Base-by-base conservation (phyloP, 2,113 vertebrate genomes). In the Leptobrachium leishanense region DNA sequence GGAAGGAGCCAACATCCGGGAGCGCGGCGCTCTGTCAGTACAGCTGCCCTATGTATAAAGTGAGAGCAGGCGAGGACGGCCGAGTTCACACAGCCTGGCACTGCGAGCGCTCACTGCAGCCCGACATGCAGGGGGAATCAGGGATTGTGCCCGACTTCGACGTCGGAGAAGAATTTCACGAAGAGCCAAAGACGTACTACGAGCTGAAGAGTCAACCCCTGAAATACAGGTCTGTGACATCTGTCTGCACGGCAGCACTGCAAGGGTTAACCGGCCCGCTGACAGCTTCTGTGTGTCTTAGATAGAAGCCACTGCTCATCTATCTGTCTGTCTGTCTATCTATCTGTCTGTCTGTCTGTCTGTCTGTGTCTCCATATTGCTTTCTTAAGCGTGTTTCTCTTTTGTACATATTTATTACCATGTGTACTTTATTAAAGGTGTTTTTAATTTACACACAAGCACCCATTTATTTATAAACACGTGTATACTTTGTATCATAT, bases 61-160 rank as follows among this genome's bases (percentile, higher is more conserved):
- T 85, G 82, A 39, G 75, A 31, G 69, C 65, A 46, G 84, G 77
- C 12, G 77, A 70, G 77, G 72, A 82, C 81, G 55, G 72, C 82
- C 55, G 10, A 68, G 80, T 75, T 73, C 81, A 63, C 68, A 84
- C 82, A 82, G 82, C 43, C 69, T 65, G 76, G 76, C 76, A 55
- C 76, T 66, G 68, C 55, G 6, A 15, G 13, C 10, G 9, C 40
- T 68, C 20, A 46, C 71, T 50, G 78, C 72, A 55, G 65, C 12
- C 20, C 20, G 8, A 89, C 75, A 98, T 98, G 96, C 96, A 98
- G 91, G 90, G 95, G 40, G 96, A 98, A 84, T 98, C 96, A 72
- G 96, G 96, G 75, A 98, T 98, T 81, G 96, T 98, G 89, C 88
- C 96, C 82, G 96, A 98, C 92, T 98, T 96, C 86, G 95, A 98